Base-by-base conservation (phyloP, 2,113 vertebrate genomes). In the Emydura subglobosa region DNA sequence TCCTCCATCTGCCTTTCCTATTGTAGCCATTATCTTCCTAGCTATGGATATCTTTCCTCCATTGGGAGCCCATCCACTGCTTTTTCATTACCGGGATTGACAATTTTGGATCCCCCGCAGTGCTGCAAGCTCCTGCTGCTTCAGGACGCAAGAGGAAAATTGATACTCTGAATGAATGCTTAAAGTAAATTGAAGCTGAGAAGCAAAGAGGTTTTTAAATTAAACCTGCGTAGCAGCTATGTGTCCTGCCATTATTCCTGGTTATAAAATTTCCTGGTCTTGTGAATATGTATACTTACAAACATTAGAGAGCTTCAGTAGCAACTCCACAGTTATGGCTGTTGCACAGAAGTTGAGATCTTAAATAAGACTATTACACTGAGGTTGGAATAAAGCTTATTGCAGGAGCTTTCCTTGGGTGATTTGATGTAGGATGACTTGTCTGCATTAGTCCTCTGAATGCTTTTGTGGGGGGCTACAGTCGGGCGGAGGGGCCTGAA, bases 331-430 rank as follows among this genome's bases (percentile, higher is more conserved):
- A 89, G 39, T 83, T 89, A 10, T 14, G 39, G 29, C 25, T 82
- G 50, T 59, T 86, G 31, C 92, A 51, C 51, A 87, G 78, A 95
- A 50, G 25, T 12, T 90, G 57, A 87, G 94, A 34, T 31, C 31
- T 21, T 55, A 83, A 53, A 83, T 86, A 49, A 57, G 94, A 82
- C 10, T 83, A 14, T 19, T 86, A 80, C 94, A 19, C 11, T 91
- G 86, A 88, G 34, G 21, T 53, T 90, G 19, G 44, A 88, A 44
- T 76, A 79, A 87, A 88, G 19, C 2, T 49, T 82, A 5, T 11
- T 84, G 22, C 0, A 3, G 72, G 79, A 81, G 9, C 29, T 82
- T 13, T 11, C 84, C 29, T 53, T 91, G 27, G 7, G 7, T 17
- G 49, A 78, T 31, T 65, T 68, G 34, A 4, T 7, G 22, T 24